These are phyloP conservation scores for Phyllostomus hastatus DNA, from an alignment of 2,113 vertebrate species.

Conservation along the genomic window DNA sequence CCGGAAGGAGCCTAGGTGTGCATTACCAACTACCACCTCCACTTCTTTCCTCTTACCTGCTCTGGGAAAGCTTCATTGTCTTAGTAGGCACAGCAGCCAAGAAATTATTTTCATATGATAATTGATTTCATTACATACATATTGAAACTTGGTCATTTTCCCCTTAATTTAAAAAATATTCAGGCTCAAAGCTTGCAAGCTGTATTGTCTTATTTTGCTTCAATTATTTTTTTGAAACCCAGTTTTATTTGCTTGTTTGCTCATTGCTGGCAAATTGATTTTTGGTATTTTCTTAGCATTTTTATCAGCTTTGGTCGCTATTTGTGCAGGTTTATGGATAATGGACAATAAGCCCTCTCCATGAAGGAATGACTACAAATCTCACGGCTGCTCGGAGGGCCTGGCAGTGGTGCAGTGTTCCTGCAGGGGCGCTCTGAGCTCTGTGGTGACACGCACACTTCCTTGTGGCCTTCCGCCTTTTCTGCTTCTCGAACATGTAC, in stretches of 20 bases:
- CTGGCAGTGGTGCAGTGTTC: fast-evolving
- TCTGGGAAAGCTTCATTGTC: background rate
- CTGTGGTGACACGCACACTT: fast-evolving
- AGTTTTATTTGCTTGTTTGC: background rate
- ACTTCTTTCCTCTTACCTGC: background rate
- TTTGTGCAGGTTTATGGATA: background rate
- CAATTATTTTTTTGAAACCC: background rate
- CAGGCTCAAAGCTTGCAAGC: background rate
- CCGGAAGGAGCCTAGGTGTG: background rate
- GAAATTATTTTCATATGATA: background rate
- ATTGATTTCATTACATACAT: background rate
- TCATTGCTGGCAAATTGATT: background rate
- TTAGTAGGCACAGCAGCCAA: background rate
- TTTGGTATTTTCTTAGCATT: background rate
- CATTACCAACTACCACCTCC: background rate
- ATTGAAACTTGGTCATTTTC: background rate
- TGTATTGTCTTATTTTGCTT: background rate
- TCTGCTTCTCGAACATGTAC: background rate
- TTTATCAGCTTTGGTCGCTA: background rate
- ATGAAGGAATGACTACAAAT: fast-evolving
- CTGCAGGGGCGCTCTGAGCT: background rate
- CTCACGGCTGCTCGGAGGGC: fast-evolving
- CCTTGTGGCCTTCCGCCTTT: background rate
- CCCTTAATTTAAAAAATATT: background rate
- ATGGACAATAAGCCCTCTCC: fast-evolving